Base-by-base conservation (phyloP, 1,140 invertebrate genomes). In the Drosophila guanche region DNA sequence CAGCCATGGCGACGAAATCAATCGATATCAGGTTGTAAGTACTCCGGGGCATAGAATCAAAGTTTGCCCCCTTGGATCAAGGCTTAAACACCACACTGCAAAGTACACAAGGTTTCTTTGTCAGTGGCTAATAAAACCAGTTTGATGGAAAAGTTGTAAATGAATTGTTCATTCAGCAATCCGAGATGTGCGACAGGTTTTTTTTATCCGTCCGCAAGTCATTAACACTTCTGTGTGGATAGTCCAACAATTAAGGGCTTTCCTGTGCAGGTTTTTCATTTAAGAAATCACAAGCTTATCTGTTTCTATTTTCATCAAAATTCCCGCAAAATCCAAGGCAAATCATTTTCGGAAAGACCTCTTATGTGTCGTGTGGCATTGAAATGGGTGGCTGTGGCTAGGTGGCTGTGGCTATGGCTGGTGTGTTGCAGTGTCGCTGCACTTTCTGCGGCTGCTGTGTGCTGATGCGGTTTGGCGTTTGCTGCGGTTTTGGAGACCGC, bases 1-100 rank as follows among this genome's bases (percentile, higher is more conserved):
- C 77, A 86, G 72, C 45, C 67, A 57, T 52, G 69, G 60, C 43
- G 42, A 45, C 50, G 33, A 42, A 74, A 75, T 77, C 60, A 70
- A 86, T 85, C 72, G 69, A 85, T 85, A 74, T 7, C 22, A 46
- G 22, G 33, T 12, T 2, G 33, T 16, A 12, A 40, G 12, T n/a
- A 60, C 53, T 67, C 67, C 50, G 61, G 61, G 12, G 4, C 22
- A 46, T 59, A 37, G 46, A n/a, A 16, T 33, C 14, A 29, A 50
- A 59, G 40, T 67, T 16, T 23, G 22, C 22, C 41, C 25, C 14
- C 14, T 5, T 8, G n/a, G 48, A 60, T 53, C 48, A 53, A 23
- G 40, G 40, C 37, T 23, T 33, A 53, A 6, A 27, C 5, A 20
- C 40, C 16, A 12, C 33, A 37, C 33, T 37, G 3, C 16, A 12